Conservation (phyloP, 30 jellyfish, hydroid and myxozoan genomes). For the Rhopilema esculentum region DNA sequence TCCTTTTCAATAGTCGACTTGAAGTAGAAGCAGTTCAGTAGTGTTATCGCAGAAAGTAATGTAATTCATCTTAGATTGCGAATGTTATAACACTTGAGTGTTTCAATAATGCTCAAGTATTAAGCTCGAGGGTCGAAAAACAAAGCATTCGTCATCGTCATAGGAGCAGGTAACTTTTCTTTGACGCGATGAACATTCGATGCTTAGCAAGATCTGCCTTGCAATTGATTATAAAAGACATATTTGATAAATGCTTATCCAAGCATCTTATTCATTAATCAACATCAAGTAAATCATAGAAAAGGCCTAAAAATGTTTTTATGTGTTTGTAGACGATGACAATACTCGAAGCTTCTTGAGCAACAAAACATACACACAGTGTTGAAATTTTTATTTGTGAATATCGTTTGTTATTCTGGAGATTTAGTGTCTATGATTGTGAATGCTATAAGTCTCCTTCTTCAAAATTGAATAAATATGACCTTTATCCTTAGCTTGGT, state of each 20-base stretch:
- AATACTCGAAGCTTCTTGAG: too few relatives aligned
- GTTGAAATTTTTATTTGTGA: not conserved
- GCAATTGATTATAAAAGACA: not conserved
- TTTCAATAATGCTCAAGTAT: not conserved
- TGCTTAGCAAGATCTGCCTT: not conserved
- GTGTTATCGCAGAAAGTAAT: not conserved
- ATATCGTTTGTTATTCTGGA: not conserved
- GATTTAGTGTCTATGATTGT: not conserved
- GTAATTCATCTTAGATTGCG: not conserved
- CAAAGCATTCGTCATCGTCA: not conserved
- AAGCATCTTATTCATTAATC: too few relatives aligned
- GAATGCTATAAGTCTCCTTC: not conserved
- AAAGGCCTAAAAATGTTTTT: not conserved
- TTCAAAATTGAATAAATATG: not conserved
- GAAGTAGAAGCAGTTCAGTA: not conserved
- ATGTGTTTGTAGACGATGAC: too few relatives aligned
- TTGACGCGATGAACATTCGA: not conserved
- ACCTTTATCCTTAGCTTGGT: too few relatives aligned
- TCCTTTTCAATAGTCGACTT: slow-evolving; percentile 3
- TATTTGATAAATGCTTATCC: not conserved
- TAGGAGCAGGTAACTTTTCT: not conserved
- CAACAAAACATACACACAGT: too few relatives aligned
- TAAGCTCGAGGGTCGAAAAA: not conserved
- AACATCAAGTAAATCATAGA: not conserved
- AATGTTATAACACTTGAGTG: not conserved